phyloP scores from a whole-genome alignment of 2,888 invertebrate genomes.

The Hipparchia sbordonii region DNA sequence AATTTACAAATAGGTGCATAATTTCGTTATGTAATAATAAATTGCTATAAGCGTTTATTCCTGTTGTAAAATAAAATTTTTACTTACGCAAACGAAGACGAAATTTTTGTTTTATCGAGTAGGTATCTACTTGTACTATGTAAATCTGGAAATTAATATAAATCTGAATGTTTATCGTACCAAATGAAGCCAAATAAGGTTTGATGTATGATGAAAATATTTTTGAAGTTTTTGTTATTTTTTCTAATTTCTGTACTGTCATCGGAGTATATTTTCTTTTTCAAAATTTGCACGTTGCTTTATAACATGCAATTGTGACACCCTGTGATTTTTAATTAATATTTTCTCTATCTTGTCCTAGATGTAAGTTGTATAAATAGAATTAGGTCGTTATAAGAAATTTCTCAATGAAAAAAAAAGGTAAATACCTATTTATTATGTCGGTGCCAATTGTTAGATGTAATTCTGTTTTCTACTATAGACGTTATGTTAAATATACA shows the following conservation, averaged over 20 bases:
- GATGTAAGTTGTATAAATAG: slow-evolving; percentile 25
- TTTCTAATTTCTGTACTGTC: background rate
- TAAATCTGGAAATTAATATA: background rate
- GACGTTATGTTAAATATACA: slow-evolving; percentile 6
- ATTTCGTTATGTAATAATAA: slow-evolving; percentile 14
- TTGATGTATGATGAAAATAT: background rate
- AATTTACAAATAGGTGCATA: background rate
- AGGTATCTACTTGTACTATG: too few relatives aligned
- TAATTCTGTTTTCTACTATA: slow-evolving; percentile 16
- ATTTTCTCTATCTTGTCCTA: slow-evolving; percentile 18
- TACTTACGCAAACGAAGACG: background rate
- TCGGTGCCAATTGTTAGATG: slow-evolving; percentile 39
- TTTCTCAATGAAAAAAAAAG: slow-evolving; percentile 27
- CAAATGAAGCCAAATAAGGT: background rate
- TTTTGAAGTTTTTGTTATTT: background rate
- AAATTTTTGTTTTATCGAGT: background rate
- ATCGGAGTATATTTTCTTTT: slow-evolving; percentile 22
- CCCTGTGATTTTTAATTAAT: slow-evolving; percentile 25
- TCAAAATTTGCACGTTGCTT: slow-evolving; percentile 27
- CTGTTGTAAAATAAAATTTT: background rate
- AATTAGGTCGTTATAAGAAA: slow-evolving; percentile 19
- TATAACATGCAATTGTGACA: slow-evolving; percentile 17
- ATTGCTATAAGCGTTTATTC: background rate
- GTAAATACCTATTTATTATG: slow-evolving; percentile 31
- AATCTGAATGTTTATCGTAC: background rate